phyloP scores from a whole-genome alignment of 2,113 vertebrate genomes.

The Mirza zaza region DNA sequence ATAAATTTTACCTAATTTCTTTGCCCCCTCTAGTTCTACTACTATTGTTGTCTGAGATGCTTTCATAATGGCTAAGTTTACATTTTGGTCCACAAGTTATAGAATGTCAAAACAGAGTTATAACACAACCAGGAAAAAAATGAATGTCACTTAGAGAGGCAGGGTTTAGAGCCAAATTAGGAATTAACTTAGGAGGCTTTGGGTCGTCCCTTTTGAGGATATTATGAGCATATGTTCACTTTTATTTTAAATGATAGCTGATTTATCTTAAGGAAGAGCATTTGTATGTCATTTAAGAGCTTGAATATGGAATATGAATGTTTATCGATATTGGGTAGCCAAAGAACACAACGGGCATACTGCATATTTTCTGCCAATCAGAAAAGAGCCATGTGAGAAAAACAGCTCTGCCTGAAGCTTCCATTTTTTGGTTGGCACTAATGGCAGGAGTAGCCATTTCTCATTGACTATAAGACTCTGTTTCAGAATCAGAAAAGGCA shows the following conservation, averaged over 20 bases:
- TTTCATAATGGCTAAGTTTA: neutral
- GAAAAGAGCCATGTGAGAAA: neutral
- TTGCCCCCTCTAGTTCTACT: neutral
- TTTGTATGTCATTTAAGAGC: neutral
- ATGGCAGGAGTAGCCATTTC: neutral
- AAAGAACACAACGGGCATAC: neutral
- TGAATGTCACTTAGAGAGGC: neutral
- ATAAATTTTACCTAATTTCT: neutral
- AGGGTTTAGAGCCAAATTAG: neutral
- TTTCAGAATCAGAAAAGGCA: neutral
- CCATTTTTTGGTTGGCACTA: neutral
- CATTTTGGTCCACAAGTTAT: neutral
- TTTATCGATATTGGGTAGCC: neutral
- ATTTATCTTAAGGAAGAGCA: neutral
- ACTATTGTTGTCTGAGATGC: neutral
- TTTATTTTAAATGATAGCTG: neutral
- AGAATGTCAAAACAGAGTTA: neutral
- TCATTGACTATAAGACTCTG: neutral
- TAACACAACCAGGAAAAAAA: neutral
- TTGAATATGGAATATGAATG: neutral
- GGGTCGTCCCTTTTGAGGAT: neutral
- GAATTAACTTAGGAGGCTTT: neutral
- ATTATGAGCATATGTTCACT: neutral
- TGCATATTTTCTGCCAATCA: neutral
- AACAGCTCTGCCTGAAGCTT: neutral